Evolutionary conservation across 2,797 vertebrate genomes (phyloP).

Genomic region (Melanogrammus aeglefinus): DNA sequence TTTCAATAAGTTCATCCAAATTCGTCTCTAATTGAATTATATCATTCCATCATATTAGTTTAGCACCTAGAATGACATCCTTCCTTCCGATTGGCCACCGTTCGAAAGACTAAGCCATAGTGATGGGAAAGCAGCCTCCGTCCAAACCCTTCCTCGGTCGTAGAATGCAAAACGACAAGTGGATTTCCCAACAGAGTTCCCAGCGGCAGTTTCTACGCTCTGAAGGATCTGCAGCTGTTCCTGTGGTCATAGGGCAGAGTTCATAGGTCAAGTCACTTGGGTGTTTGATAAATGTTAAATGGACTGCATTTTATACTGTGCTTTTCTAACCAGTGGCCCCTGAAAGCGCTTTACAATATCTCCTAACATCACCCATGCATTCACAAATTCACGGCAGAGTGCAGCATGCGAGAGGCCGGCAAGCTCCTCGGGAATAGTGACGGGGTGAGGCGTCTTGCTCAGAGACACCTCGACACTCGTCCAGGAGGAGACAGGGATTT

Average conservation of each 20-base stretch:
- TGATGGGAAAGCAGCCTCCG: constrained; percentile 23
- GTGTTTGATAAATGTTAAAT: not conserved
- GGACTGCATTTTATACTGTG: no score
- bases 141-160: constrained; percentile 24
- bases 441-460: no score
- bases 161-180: constrained; percentile 28
- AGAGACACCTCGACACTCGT: no score
- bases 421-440: no score
- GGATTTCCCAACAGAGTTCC: constrained; percentile 24
- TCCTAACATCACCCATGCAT: no score
- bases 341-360: no score
- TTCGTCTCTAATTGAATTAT: not conserved
- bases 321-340: no score
- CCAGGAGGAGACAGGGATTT: no score
- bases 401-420: no score
- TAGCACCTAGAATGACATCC: constrained; percentile 12
- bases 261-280: not conserved
- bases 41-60: constrained; percentile 23
- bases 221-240: constrained; percentile 5
- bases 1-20: not conserved
- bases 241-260: not conserved
- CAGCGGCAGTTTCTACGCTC: not conserved
- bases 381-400: no score
- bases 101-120: not conserved
- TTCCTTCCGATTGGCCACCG: not conserved